Conservation (phyloP, 2,113 vertebrate genomes). For the Strix uralensis region DNA sequence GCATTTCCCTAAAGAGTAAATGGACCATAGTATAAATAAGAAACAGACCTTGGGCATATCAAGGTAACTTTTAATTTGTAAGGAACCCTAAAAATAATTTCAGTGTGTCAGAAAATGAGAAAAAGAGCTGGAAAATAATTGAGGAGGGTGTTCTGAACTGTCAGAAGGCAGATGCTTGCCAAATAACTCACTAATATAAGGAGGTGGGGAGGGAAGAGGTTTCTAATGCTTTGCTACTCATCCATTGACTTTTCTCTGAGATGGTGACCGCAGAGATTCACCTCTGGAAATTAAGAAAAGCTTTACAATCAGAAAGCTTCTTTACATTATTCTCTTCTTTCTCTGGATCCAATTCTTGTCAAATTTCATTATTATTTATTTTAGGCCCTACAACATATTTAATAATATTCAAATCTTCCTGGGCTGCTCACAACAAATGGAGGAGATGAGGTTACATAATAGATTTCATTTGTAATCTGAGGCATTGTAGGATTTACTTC, state of each 20-base stretch:
- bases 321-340: background rate
- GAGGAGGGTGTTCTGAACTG: background rate
- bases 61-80: background rate
- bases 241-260: background rate
- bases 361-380: background rate
- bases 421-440: background rate
- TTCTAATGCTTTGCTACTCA: background rate
- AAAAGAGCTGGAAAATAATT: background rate
- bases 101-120: background rate
- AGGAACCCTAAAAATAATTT: background rate
- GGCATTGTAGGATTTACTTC: background rate
- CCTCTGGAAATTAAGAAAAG: background rate
- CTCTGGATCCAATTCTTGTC: background rate
- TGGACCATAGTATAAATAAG: background rate
- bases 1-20: background rate
- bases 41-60: background rate
- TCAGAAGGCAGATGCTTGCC: background rate
- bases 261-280: background rate
- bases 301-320: background rate
- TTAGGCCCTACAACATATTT: background rate
- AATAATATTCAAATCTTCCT: background rate
- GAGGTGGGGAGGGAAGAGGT: rapidly evolving
- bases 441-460: background rate
- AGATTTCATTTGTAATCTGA: background rate
- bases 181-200: background rate